Evolutionary conservation across 2,888 invertebrate species (phyloP), one percentile per base, ranked within the genome.

Genomic region (Drosophila bunnanda): DNA sequence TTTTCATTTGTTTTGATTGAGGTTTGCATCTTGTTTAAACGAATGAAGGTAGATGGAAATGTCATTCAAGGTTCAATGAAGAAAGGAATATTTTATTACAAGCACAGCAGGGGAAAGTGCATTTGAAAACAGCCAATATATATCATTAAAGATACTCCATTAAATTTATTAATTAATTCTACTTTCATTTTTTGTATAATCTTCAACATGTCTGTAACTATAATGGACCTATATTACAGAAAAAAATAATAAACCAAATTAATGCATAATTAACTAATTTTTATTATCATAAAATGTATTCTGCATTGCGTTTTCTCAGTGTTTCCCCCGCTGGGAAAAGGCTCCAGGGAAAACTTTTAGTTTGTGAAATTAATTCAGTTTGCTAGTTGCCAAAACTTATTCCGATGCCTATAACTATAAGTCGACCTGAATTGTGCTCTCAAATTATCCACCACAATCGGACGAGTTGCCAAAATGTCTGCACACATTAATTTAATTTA

Each of bases 1-100:
- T 60, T 81, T 79, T 72, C 69, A 76, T 73, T 82, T 80, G 66
- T 71, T 80, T 72, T 82, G 85, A 84, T 82, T 84, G 80, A 72
- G 78, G 71, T 70, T 74, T 69, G 77, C 79, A 69, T 61, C 56
- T 64, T 55, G 22, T 46, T 17, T 28, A 17, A 41, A 36, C 65
- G 41, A 48, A 48, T 34, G 13, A 53, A 39, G 48, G 30, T 25
- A 25, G 32, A 39, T 28, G 38, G 38, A 20, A 41, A n/a, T 53
- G 22, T 25, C 61, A 67, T 77, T 41, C 34, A 52, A 34, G 20
- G 30, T 30, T 34, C 25, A 13, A 34, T 48, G 44, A 54, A 54
- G 46, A 64, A 54, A 28, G 17, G 77, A 77, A 75, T 77, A 79
- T 79, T 81, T 58, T 70, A 83, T 83, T 73, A 70, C 58, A 64